These are phyloP conservation scores for Antheraea pernyi DNA, from an alignment of 1,140 invertebrate species.

Conservation along the genomic window DNA sequence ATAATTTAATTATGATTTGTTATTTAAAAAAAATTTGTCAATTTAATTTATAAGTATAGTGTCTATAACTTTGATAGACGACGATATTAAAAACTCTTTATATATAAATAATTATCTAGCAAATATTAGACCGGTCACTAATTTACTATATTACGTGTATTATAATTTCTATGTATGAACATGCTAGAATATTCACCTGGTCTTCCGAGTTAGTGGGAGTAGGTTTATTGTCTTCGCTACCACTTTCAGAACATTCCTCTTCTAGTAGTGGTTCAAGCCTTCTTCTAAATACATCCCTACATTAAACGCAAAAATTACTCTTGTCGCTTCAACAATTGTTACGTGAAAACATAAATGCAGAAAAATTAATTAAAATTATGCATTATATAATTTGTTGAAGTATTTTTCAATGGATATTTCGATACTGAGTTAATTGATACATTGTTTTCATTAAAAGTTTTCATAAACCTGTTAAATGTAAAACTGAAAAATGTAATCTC, in stretches of 20 bases:
- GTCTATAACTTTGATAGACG: background rate
- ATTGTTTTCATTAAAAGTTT: too few relatives aligned
- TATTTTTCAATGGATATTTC: too few relatives aligned
- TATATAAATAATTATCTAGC: conserved; percentile 4
- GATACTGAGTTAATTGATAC: too few relatives aligned
- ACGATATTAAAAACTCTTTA: too few relatives aligned
- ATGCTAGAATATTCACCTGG: conserved; percentile 77
- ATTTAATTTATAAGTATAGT: background rate
- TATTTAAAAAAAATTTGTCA: conserved; percentile 1
- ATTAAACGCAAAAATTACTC: conserved; percentile 30
- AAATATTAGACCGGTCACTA: background rate
- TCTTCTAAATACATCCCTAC: conserved; percentile 76
- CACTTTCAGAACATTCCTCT: conserved; percentile 82
- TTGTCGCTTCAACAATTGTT: too few relatives aligned
- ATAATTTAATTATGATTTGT: background rate
- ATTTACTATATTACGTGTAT: background rate
- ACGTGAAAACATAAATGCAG: too few relatives aligned
- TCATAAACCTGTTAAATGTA: too few relatives aligned
- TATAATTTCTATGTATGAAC: conserved; percentile 17
- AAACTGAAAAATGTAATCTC: too few relatives aligned
- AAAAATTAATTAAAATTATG: too few relatives aligned
- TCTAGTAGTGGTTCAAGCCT: conserved; percentile 84
- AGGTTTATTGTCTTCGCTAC: conserved; percentile 71
- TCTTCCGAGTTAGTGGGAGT: conserved; percentile 76
- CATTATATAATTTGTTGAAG: too few relatives aligned